Percentiles rank a stretch among this genome's conserved stretches.
Evolutionary conservation across 2,797 vertebrate species (phyloP).

Genomic region (Coreius guichenoti): DNA sequence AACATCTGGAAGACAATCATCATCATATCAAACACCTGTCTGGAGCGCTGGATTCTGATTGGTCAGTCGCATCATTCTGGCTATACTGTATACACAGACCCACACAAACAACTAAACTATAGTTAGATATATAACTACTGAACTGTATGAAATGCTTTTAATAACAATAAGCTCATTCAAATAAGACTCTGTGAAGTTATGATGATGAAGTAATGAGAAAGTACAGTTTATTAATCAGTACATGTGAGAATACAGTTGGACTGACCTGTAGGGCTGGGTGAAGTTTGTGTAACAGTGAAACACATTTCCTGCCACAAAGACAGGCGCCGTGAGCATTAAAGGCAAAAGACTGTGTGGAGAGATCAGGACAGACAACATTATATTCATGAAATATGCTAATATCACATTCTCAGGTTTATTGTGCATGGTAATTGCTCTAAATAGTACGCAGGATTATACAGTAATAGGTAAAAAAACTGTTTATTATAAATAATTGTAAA

Average conservation of each 20-base stretch:
- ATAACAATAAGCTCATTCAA: background rate
- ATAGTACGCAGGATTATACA: background rate
- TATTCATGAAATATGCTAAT: background rate
- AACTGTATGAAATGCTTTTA: background rate
- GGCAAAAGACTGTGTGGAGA: conserved; percentile 79
- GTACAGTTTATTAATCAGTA: background rate
- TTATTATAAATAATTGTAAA: background rate
- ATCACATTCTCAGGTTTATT: conserved; percentile 1
- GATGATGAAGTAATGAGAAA: background rate
- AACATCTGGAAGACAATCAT: conserved; percentile 77
- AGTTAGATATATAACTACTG: background rate
- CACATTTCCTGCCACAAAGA: conserved; percentile 81
- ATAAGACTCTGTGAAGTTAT: background rate
- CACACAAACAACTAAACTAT: background rate
- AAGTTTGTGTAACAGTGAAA: conserved; percentile 83
- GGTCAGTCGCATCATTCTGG: background rate
- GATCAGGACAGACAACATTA: conserved; percentile 6
- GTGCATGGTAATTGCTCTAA: background rate
- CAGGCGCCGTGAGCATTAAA: conserved; percentile 83
- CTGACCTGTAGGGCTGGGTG: conserved; percentile 84
- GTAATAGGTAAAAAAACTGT: background rate
- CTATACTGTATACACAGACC: background rate
- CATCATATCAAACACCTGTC: background rate
- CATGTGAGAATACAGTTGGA: background rate
- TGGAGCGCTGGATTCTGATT: background rate